These are phyloP conservation scores for Caligus rogercresseyi DNA, from an alignment of 1,140 invertebrate species.

Conservation along the genomic window DNA sequence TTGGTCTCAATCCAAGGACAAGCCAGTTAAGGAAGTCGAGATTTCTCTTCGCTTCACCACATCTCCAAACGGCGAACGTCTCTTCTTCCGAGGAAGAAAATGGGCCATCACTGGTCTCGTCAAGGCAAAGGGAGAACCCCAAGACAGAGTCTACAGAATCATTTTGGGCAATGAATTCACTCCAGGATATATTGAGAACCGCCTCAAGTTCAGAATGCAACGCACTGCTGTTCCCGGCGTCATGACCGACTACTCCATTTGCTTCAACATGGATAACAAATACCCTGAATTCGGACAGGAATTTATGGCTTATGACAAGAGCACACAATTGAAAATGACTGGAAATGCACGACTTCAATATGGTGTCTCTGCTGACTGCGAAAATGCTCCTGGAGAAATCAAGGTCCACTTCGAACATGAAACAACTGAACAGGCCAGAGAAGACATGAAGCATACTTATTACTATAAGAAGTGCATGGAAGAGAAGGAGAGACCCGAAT, in stretches of 20 bases:
- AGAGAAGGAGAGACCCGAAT: background rate
- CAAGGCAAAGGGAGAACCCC: slow-evolving; percentile 9
- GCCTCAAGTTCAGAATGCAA: slow-evolving; percentile 5
- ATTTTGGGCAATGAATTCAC: background rate
- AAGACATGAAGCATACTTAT: background rate
- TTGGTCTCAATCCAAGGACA: slow-evolving; percentile 7
- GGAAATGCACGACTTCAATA: slow-evolving; percentile 9
- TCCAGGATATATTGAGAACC: slow-evolving; percentile 1
- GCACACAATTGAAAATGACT: background rate
- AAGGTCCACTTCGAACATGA: slow-evolving; percentile 1
- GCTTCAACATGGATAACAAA: slow-evolving; percentile 6
- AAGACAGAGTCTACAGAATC: background rate
- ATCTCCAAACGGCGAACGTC: background rate
- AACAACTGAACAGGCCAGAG: slow-evolving; percentile 9
- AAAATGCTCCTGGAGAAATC: slow-evolving; percentile 6
- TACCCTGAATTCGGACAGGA: slow-evolving; percentile 11
- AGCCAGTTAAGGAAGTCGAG: slow-evolving; percentile 12
- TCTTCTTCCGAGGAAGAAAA: slow-evolving; percentile 10
- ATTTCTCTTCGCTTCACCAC: background rate
- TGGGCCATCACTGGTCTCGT: background rate
- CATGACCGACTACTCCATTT: slow-evolving; percentile 6
- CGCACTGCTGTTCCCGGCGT: background rate
- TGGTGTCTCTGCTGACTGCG: slow-evolving; percentile 1
- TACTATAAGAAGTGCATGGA: slow-evolving; percentile 19
- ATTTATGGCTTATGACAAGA: background rate